These are phyloP conservation scores for Manis pentadactyla DNA, from an alignment of 2,797 vertebrate species.

Conservation along the genomic window DNA sequence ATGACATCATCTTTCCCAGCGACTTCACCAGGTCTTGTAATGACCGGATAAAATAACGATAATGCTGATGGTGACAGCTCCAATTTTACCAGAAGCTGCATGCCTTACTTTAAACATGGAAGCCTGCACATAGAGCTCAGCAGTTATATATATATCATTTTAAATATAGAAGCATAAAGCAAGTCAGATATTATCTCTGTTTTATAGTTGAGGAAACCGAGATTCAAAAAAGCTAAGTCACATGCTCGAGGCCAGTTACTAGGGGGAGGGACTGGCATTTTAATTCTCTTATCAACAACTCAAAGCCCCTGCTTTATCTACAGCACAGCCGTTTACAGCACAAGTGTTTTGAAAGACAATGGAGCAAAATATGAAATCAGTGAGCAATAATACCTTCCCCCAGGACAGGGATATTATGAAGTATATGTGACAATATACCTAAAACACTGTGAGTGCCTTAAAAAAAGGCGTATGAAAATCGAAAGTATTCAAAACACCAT, in stretches of 20 bases:
- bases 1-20: too few species aligned
- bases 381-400: not conserved
- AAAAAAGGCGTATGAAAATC: not conserved
- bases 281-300: not conserved
- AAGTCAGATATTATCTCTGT: not conserved
- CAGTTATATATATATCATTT: not conserved
- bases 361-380: not conserved
- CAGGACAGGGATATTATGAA: not conserved
- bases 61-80: accelerated
- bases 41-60: not conserved
- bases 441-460: not conserved
- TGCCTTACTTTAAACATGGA: not conserved
- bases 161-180: not conserved
- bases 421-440: not conserved
- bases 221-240: not conserved
- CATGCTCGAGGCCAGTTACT: not conserved
- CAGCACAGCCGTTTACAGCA: too few species aligned
- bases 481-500: not conserved
- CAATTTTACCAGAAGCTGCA: not conserved
- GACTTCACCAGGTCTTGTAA: not conserved
- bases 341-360: not conserved
- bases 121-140: not conserved
- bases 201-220: not conserved
- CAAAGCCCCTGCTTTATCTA: accelerated
- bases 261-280: not conserved